Evolutionary conservation across 2,113 vertebrate species (phyloP).

Genomic region (Aptenodytes patagonicus): DNA sequence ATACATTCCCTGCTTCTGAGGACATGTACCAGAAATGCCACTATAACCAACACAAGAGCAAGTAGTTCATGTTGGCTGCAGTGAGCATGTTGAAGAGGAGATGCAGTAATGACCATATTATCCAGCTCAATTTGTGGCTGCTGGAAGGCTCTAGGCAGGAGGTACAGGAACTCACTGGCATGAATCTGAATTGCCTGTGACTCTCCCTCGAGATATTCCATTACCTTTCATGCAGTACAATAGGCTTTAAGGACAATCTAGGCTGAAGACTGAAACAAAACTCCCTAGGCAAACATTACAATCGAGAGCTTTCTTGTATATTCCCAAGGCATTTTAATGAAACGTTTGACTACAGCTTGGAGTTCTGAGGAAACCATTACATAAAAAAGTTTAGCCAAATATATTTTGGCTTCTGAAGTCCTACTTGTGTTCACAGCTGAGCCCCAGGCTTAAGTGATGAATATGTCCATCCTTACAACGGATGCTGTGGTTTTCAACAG

Average conservation of each 20-base stretch:
- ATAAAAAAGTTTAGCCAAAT: slow-evolving; percentile 13
- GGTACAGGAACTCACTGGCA: neutral
- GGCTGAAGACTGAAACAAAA: neutral
- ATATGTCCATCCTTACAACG: neutral
- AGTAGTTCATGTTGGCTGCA: neutral
- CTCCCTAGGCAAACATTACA: neutral
- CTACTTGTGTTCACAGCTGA: slow-evolving; percentile 3
- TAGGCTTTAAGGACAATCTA: slow-evolving; percentile 7
- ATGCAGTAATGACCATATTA: neutral
- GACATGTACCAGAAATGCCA: neutral
- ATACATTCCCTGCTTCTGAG: neutral
- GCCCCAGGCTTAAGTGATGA: neutral
- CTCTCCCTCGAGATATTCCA: neutral
- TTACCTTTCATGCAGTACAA: slow-evolving; percentile 10
- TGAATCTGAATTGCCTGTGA: neutral
- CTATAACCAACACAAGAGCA: neutral
- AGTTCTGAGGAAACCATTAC: slow-evolving; percentile 22
- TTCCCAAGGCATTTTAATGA: slow-evolving; percentile 8
- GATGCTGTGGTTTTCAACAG: slow-evolving; percentile 17
- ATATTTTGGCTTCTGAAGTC: slow-evolving; percentile 3
- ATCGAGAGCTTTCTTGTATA: neutral
- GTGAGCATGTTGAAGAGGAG: neutral
- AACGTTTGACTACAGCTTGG: neutral
- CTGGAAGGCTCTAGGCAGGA: neutral
- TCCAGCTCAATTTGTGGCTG: neutral